phyloP scores from a whole-genome alignment of 2,888 invertebrate genomes.

The Eustalomyia histrio region DNA sequence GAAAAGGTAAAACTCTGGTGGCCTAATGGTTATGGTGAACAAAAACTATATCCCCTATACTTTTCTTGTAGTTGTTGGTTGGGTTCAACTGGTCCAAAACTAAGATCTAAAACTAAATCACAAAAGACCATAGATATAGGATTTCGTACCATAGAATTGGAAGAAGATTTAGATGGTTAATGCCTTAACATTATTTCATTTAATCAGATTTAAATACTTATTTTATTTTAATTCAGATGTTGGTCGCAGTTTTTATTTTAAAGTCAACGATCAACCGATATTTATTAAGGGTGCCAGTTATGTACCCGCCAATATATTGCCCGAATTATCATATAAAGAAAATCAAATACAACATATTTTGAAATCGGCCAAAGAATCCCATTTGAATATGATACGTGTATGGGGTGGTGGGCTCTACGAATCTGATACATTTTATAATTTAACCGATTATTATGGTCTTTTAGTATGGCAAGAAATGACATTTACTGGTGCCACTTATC shows the following conservation, averaged over 20 bases:
- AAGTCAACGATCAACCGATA: constrained; percentile 89
- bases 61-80: constrained; percentile 79
- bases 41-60: constrained; percentile 86
- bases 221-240: constrained; percentile 72
- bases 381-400: constrained; percentile 95
- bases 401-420: constrained; percentile 99
- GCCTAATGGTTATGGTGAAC: constrained; percentile 95
- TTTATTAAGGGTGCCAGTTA: constrained; percentile 97
- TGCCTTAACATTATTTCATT: background rate
- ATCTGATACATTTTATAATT: constrained; percentile 91
- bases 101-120: constrained; percentile 72
- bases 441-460: constrained; percentile 93
- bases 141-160: constrained; percentile 90
- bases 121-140: constrained; percentile 85
- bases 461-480: constrained; percentile 98
- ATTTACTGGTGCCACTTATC: constrained; percentile 97
- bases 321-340: constrained; percentile 82
- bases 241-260: constrained; percentile 92
- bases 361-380: constrained; percentile 84
- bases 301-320: constrained; percentile 92
- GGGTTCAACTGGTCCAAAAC: constrained; percentile 61
- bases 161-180: constrained; percentile 83
- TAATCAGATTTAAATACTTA: constrained; percentile 72
- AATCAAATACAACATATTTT: constrained; percentile 83
- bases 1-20: constrained; percentile 88